Conservation (phyloP, 2,797 vertebrate genomes). For the Caiman crocodilus region DNA sequence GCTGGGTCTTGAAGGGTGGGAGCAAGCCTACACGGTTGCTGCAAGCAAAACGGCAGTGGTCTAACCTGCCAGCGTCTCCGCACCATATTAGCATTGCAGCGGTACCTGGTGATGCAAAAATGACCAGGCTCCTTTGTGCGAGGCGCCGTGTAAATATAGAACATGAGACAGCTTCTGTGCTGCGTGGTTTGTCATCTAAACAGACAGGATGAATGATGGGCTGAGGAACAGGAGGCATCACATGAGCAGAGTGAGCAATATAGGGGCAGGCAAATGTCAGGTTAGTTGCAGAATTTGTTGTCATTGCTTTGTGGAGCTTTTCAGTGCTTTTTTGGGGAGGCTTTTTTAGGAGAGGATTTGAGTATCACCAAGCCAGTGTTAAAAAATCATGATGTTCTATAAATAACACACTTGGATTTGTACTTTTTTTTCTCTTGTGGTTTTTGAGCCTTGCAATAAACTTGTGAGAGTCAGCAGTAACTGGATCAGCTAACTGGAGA, state of each 20-base stretch:
- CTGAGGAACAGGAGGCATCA: background rate
- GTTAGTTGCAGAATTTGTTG: rapidly evolving
- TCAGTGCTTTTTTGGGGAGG: rapidly evolving
- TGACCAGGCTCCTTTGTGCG: background rate
- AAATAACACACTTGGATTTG: background rate
- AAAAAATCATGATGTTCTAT: background rate
- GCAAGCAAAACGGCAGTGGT: no score
- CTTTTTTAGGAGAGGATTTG: background rate
- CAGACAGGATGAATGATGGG: rapidly evolving
- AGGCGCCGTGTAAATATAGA: no score
- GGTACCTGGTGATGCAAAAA: rapidly evolving
- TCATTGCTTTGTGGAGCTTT: background rate
- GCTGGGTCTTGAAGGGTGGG: no score
- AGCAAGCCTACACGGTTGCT: no score
- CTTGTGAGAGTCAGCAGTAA: background rate
- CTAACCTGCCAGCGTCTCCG: background rate
- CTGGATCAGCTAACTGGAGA: background rate
- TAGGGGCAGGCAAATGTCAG: rapidly evolving
- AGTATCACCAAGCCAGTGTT: background rate
- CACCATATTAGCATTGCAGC: rapidly evolving
- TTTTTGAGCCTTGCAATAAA: background rate
- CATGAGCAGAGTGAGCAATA: background rate
- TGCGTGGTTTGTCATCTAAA: background rate
- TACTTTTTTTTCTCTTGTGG: rapidly evolving
- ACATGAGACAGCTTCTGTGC: background rate